Evolutionary conservation across 1,140 invertebrate genomes (phyloP).

Genomic region (Trichogramma pretiosum): DNA sequence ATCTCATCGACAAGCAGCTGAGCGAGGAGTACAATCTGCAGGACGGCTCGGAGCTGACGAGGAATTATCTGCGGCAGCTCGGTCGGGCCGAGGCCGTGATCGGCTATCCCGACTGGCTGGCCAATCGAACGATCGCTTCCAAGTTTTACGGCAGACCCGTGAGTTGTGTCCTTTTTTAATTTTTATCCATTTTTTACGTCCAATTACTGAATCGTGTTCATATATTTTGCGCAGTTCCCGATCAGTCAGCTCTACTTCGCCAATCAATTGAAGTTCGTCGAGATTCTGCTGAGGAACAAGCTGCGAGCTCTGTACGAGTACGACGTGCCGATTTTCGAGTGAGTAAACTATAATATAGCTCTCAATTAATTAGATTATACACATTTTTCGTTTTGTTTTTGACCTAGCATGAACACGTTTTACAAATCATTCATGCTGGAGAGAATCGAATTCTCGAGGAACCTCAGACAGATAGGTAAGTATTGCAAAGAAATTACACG

Average conservation of each 20-base stretch:
- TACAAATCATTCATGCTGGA: conserved; percentile 4
- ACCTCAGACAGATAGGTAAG: conserved; percentile 10
- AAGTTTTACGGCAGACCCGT: conserved; percentile 6
- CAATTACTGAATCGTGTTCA: too few species aligned
- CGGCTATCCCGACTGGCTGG: conserved; percentile 13
- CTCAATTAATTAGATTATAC: too few species aligned
- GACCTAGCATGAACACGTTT: not conserved
- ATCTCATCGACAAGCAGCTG: not conserved
- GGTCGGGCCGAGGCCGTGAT: not conserved
- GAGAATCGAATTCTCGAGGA: not conserved
- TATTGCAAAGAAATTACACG: too few species aligned
- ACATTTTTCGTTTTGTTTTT: not conserved
- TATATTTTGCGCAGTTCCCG: too few species aligned
- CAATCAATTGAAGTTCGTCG: conserved; percentile 5
- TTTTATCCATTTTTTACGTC: too few species aligned
- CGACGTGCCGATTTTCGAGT: conserved; percentile 6
- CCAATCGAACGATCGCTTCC: not conserved
- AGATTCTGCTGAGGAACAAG: not conserved
- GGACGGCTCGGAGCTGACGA: not conserved
- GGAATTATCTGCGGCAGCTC: conserved; percentile 2
- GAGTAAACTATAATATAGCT: too few species aligned
- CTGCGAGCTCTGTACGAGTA: not conserved
- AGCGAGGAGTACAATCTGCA: not conserved
- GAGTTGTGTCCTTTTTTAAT: too few species aligned
- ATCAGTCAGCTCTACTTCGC: not conserved